Conservation (phyloP, 2,888 invertebrate species). For the Scrobipalpa costella region DNA sequence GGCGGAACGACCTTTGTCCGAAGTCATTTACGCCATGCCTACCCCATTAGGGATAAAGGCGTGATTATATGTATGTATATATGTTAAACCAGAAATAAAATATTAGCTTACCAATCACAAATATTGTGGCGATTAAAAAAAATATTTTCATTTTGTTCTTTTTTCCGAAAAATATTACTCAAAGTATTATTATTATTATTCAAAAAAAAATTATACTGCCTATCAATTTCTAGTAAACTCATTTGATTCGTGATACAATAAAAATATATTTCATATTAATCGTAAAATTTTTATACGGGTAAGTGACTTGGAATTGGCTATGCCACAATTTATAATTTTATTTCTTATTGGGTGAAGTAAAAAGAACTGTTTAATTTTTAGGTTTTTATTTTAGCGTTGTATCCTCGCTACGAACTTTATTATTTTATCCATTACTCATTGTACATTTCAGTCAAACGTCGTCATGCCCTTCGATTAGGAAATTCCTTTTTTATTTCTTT, state of each 20-base stretch:
- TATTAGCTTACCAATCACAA: neutral
- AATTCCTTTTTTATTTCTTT: slow-evolving; percentile 60
- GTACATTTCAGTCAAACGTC: neutral
- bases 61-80: too few species aligned
- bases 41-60: too few species aligned
- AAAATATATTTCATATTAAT: neutral
- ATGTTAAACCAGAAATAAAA: neutral
- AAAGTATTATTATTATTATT: neutral
- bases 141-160: slow-evolving; percentile 3
- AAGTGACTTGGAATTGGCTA: neutral
- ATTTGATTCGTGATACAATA: neutral
- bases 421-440: neutral
- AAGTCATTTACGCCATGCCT: too few species aligned
- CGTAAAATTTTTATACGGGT: neutral
- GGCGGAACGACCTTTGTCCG: too few species aligned
- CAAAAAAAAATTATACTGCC: neutral
- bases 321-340: too few species aligned
- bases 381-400: too few species aligned
- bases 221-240: neutral
- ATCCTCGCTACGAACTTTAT: neutral
- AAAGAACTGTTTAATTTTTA: too few species aligned
- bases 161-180: neutral
- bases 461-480: neutral
- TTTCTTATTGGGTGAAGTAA: too few species aligned
- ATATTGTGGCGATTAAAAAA: neutral